Base-by-base conservation (phyloP, 2,113 vertebrate species). In the Butorides virescens region DNA sequence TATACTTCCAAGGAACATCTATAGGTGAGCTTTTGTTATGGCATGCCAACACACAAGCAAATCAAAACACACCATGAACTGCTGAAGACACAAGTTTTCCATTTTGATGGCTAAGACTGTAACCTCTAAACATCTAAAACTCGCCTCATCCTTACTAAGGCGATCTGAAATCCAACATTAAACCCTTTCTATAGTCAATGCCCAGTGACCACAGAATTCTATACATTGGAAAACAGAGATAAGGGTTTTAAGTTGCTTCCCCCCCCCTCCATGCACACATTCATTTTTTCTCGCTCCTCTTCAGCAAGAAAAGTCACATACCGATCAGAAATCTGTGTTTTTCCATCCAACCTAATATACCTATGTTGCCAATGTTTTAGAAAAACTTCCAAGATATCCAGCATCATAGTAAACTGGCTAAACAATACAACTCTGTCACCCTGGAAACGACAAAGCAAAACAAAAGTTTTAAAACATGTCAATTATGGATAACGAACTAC, bases 331-430 rank as follows among this genome's bases (percentile, higher is more conserved):
- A 99, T 99, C 34, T 99, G 99, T 0, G 99, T 99, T 94, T 98
- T 99, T 72, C 99, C 99, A 91, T 99, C 99, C 96, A 99, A 93
- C 53, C 99, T 98, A 87, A 99, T 90, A 37, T 99, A 99, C 79
- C 98, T 98, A 80, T 99, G 98, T 12, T 99, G 98, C 44, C 98
- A 98, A 65, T 99, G 98, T 71, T 98, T 99, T 61, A 99, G 95
- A 61, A 99, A 98, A 95, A 99, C 97, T 96, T 99, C 99, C 95
- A 99, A 97, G 71, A 99, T 99, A 97, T 99, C 99, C 95, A 99
- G 95, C 98, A 99, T 99, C 99, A 99, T 99, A 62, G 99, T 99
- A 97, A 99, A 99, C 83, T 99, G 99, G 97, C 99, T 99, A 95
- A 99, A 99, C 49, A 99, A 97, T 27, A 99, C 99, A 94, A 99